Evolutionary conservation across 2,797 vertebrate genomes (phyloP), one percentile per base, ranked within the genome.

Genomic region (Heterohyrax brucei): DNA sequence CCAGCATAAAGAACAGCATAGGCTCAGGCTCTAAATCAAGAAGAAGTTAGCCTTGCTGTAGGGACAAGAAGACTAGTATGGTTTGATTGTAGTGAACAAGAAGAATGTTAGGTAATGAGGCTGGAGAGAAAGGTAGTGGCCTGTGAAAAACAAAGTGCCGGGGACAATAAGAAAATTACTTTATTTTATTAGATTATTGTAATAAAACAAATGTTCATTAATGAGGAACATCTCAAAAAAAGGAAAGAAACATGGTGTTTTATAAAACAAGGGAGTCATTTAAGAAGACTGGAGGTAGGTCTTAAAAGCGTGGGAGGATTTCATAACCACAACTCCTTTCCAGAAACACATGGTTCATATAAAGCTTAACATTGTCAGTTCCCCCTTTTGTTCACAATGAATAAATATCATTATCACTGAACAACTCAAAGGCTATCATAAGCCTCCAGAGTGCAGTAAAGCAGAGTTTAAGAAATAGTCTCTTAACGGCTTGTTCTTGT

Each of bases 291-390:
- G 46, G 21, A 79, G 30, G 22, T 86, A 7, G 30, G 12, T 56
- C 50, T 93, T 68, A 87, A 79, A 82, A 87, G 22, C 26, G 53
- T 48, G 14, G 22, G 68, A 39, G 26, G 13, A 48, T 26, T 72
- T 87, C 30, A 79, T 76, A 56, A 26, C 30, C 22, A 62, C 46
- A 59, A 53, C 24, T 72, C 48, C 16, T 72, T 87, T 87, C 50
- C 30, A 50, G 75, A 22, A 87, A 22, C 64, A 61, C 18, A 80
- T 44, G 64, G 30, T 30, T 87, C 62, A 79, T 22, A 72, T 79
- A 87, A 80, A 86, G 70, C 59, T 93, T 75, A 87, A 72, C 48
- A 80, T 8, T 44, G 50, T 87, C 30, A 79, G n/a, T 87, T 87
- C 5, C 16, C 10, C 64, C 30, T 79, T 87, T 93, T 39, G 18